phyloP scores from a whole-genome alignment of 2,113 vertebrate species.

The Apteryx mantelli region DNA sequence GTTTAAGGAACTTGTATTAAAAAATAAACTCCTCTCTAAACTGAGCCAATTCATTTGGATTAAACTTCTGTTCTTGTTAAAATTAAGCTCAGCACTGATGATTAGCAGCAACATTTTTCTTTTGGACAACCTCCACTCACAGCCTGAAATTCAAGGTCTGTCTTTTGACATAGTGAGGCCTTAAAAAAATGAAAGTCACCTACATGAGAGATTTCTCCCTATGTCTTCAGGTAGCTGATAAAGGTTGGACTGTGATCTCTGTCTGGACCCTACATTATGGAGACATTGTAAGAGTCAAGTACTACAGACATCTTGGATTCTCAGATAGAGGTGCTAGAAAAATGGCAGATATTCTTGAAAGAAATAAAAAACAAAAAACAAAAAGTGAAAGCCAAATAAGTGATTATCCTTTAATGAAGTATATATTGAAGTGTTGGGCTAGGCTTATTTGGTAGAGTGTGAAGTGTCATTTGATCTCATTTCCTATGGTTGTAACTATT shows the following conservation, averaged over 20 bases:
- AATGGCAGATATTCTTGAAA: neutral
- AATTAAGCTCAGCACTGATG: neutral
- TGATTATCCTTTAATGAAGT: neutral
- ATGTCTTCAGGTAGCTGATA: neutral
- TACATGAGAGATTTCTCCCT: neutral
- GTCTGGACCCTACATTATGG: neutral
- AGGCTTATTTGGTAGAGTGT: neutral
- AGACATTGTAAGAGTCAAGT: neutral
- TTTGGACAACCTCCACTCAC: neutral
- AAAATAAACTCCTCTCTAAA: constrained; percentile 3
- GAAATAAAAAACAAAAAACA: neutral
- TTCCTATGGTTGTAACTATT: neutral
- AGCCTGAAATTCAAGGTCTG: neutral
- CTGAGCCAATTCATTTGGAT: neutral
- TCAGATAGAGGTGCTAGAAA: neutral
- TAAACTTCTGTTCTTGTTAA: neutral
- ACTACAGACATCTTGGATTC: neutral
- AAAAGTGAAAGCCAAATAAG: neutral
- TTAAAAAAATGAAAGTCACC: neutral
- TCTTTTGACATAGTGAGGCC: neutral
- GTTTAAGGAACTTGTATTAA: neutral
- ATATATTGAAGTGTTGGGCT: neutral
- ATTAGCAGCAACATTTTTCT: neutral
- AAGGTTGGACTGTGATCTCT: neutral
- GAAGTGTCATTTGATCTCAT: neutral